Evolutionary conservation across 2,797 vertebrate species (phyloP), one percentile per base, ranked within the genome.

Genomic region (Cossypha caffra): DNA sequence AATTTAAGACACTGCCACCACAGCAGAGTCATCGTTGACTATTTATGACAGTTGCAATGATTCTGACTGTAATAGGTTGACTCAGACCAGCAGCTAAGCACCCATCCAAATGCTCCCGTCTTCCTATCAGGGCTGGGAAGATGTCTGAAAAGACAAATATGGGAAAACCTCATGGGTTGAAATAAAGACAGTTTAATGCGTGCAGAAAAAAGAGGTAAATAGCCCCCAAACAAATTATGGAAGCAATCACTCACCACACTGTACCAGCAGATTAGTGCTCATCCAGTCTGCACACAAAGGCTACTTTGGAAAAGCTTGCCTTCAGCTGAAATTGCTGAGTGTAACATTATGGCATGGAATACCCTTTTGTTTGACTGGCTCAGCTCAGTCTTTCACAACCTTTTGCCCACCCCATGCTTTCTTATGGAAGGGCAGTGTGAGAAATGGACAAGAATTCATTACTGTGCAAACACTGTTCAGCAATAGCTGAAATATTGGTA

Each of bases 201-300:
- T 48, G 23, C 31, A 61, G 10, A 43, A 43, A 59, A 80, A 69
- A 43, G 3, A 2, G 3, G 11, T 29, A 42, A 80, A 48, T 55
- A 59, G 1, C 2, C 10, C 16, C 33, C 13, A 43, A 45, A 18
- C 3, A 64, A 55, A 4, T 8, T 3, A 54, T 5, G n/a, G 7
- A 76, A 45, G 2, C 21, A 29, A 15, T 68, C 8, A 42, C 5
- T 47, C 35, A 64, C 2, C 10, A n/a, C 17, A 13, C 5, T 54
- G 58, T 20, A 40, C 9, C 16, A 71, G 29, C 28, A 58, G 23
- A 16, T 17, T 17, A 15, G 43, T 19, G 5, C 6, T 19, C 14
- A 29, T 6, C 2, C 4, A 25, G 18, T 24, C 31, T 45, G 12
- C 1, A 1, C 0, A 1, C 11, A 50, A 52, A 69, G 3, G 13